phyloP scores from a whole-genome alignment of 2,113 vertebrate genomes.

The Polypterus bichir region DNA sequence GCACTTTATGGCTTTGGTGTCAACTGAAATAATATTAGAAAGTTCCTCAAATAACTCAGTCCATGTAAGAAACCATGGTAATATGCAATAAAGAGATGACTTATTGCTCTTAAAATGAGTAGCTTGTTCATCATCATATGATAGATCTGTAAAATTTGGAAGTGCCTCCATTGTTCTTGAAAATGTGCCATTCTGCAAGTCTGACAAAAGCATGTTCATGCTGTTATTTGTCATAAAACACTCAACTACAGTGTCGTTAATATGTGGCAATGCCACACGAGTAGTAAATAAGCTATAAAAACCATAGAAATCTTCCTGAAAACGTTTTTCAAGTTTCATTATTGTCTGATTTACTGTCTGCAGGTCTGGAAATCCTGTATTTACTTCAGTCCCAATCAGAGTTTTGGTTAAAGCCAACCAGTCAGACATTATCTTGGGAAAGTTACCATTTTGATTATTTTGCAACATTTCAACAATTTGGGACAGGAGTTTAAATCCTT shows the following conservation, averaged over 20 bases:
- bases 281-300: no score
- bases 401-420: conserved; percentile 2
- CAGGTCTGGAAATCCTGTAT: not conserved
- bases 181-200: not conserved
- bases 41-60: conserved; percentile 1
- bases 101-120: no score
- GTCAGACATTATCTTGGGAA: not conserved
- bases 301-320: no score
- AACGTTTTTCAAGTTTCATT: conserved; percentile 1
- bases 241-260: not conserved
- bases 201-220: not conserved
- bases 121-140: no score
- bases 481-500: not conserved
- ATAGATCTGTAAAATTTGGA: no score
- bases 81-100: not conserved
- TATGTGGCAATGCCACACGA: no score
- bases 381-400: not conserved
- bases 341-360: conserved; percentile 5
- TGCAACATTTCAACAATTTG: conserved; percentile 2
- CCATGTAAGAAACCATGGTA: conserved; percentile 10
- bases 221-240: conserved; percentile 2
- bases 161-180: not conserved
- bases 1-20: not conserved
- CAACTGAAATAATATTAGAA: not conserved
- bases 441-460: conserved; percentile 7